These are phyloP conservation scores for Chromobotia macracanthus DNA, from an alignment of 2,797 vertebrate species.

Conservation along the genomic window DNA sequence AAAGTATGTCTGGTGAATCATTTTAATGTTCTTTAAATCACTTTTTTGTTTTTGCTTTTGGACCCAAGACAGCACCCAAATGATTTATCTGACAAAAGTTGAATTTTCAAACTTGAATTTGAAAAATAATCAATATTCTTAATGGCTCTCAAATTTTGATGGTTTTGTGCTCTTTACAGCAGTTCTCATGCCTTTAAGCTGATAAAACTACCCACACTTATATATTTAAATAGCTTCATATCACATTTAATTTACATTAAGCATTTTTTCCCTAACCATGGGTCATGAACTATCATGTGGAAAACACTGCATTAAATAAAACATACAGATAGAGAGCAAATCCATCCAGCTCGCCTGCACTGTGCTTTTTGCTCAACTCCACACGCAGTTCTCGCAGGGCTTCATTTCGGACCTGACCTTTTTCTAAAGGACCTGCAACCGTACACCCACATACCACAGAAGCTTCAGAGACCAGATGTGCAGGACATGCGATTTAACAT, in stretches of 20 bases:
- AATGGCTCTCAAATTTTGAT: too few relatives aligned
- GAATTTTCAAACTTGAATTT: too few relatives aligned
- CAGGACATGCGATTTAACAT: accelerated
- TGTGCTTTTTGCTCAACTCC: conserved; percentile 96
- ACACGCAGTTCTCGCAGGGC: conserved; percentile 91
- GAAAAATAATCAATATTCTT: too few relatives aligned
- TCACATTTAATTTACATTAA: too few relatives aligned
- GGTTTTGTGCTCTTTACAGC: too few relatives aligned
- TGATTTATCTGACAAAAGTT: too few relatives aligned
- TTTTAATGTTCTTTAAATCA: not conserved
- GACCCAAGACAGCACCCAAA: too few relatives aligned
- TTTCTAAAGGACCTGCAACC: conserved; percentile 90
- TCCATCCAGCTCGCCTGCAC: conserved; percentile 90
- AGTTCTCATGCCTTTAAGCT: too few relatives aligned
- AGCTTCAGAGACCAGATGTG: not conserved
- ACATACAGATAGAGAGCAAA: conserved; percentile 95
- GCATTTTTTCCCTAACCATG: too few relatives aligned
- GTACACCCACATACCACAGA: not conserved
- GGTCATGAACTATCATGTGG: not conserved
- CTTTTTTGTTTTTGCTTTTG: not conserved
- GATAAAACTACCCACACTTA: too few relatives aligned
- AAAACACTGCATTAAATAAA: not conserved
- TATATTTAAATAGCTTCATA: too few relatives aligned
- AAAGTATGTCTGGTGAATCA: not conserved
- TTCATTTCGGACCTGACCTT: conserved; percentile 98